phyloP scores from a whole-genome alignment of 2,888 invertebrate species.

The Linnaemya tessellans region DNA sequence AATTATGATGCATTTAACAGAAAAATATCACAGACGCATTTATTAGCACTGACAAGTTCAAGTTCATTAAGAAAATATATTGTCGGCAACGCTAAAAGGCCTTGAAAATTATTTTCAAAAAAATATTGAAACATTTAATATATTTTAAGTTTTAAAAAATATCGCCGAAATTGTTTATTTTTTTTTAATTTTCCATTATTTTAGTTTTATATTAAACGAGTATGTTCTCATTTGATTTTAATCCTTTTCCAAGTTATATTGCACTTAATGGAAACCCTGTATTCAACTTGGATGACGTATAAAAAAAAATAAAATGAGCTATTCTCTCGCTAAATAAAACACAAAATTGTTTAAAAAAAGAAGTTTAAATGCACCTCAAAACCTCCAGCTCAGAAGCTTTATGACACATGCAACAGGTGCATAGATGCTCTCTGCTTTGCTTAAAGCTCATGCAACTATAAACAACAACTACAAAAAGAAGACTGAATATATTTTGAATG shows the following conservation, averaged over 20 bases:
- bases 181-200: too few species aligned
- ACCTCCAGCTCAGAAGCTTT: slow-evolving; percentile 5
- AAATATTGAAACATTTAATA: neutral
- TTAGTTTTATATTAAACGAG: too few species aligned
- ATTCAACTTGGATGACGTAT: too few species aligned
- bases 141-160: too few species aligned
- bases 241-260: too few species aligned
- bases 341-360: neutral
- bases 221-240: too few species aligned
- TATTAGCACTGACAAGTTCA: slow-evolving; percentile 16
- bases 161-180: too few species aligned
- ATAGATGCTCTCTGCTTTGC: neutral
- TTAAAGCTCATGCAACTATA: neutral
- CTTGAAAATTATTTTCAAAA: neutral
- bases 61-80: slow-evolving; percentile 1
- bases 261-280: too few species aligned
- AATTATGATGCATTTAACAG: neutral
- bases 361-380: neutral
- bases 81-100: neutral
- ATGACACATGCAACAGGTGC: slow-evolving; percentile 49
- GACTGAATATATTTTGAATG: slow-evolving; percentile 5
- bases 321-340: neutral
- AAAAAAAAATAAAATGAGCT: too few species aligned
- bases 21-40: neutral
- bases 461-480: neutral